Conservation (phyloP, 2,113 vertebrate species). For the Lampris incognitus region DNA sequence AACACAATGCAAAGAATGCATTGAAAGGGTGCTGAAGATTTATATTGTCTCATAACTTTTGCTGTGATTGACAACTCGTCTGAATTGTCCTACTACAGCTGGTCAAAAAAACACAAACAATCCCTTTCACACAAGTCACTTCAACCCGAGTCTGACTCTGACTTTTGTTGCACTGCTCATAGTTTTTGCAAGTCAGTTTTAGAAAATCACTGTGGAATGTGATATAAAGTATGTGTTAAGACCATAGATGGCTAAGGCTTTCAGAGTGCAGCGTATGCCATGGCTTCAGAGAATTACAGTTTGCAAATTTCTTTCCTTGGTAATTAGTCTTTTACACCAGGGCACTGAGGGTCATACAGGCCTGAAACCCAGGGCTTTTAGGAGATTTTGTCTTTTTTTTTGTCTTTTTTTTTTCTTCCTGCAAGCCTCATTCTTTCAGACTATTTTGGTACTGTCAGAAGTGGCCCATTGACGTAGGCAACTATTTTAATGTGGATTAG, state of each 20-base stretch:
- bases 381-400: conserved; percentile 29
- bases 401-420: conserved; percentile 4
- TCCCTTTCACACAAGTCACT: too few species aligned
- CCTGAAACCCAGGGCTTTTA: conserved; percentile 31
- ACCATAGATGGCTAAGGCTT: neutral
- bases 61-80: too few species aligned
- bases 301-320: conserved; percentile 29
- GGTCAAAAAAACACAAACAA: too few species aligned
- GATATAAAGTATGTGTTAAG: neutral
- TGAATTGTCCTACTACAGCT: too few species aligned
- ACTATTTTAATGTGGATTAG: conserved; percentile 41
- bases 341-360: conserved; percentile 8
- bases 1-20: too few species aligned
- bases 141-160: too few species aligned
- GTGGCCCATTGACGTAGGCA: conserved; percentile 25
- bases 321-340: conserved; percentile 36
- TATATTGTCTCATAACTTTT: too few species aligned
- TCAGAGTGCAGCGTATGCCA: neutral
- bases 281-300: conserved; percentile 18
- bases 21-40: too few species aligned
- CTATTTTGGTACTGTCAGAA: conserved; percentile 37
- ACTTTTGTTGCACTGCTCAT: neutral
- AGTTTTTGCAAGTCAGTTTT: neutral
- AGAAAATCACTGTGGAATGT: neutral
- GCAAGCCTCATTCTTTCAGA: conserved; percentile 35